Percentiles rank a stretch among this genome's conserved stretches.
phyloP scores from a whole-genome alignment of 1,140 invertebrate genomes.

The Drosophila pseudoobscura region DNA sequence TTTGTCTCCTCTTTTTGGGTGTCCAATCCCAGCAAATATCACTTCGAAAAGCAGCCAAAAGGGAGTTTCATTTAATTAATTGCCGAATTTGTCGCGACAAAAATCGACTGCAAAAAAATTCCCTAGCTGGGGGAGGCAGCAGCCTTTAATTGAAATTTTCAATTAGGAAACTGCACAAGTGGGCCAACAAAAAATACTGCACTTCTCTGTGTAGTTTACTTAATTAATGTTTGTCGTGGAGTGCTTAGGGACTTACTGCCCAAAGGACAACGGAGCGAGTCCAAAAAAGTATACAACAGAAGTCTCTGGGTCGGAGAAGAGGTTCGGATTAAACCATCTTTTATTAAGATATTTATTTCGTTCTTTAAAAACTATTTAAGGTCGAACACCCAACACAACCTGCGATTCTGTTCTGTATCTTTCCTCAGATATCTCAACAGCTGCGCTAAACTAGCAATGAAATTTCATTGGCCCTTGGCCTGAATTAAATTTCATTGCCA shows the following conservation, averaged over 20 bases:
- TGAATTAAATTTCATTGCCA: too few relatives aligned
- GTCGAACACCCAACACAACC: too few relatives aligned
- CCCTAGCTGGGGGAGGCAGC: slow-evolving; percentile 7
- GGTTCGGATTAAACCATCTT: too few relatives aligned
- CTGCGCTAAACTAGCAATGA: slow-evolving; percentile 59
- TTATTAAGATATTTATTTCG: too few relatives aligned
- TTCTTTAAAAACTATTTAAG: too few relatives aligned
- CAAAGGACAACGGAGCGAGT: slow-evolving; percentile 8
- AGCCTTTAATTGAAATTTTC: slow-evolving; percentile 71
- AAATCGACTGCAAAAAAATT: slow-evolving; percentile 22
- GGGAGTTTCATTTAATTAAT: slow-evolving; percentile 60
- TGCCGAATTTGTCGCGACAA: slow-evolving; percentile 23
- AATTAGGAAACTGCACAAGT: slow-evolving; percentile 63
- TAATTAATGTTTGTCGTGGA: slow-evolving; percentile 35
- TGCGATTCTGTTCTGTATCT: too few relatives aligned
- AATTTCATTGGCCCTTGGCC: slow-evolving; percentile 47
- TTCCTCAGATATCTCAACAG: slow-evolving; percentile 55
- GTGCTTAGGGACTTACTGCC: slow-evolving; percentile 6
- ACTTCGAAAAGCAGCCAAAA: neutral
- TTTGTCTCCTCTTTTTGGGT: neutral
- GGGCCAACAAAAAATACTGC: slow-evolving; percentile 24
- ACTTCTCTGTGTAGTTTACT: slow-evolving; percentile 37
- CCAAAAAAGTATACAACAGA: neutral
- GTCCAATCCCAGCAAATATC: neutral
- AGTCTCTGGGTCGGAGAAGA: too few relatives aligned